Evolutionary conservation across 2,888 invertebrate species (phyloP), one percentile per base, ranked within the genome.

Genomic region (Tachina lurida): DNA sequence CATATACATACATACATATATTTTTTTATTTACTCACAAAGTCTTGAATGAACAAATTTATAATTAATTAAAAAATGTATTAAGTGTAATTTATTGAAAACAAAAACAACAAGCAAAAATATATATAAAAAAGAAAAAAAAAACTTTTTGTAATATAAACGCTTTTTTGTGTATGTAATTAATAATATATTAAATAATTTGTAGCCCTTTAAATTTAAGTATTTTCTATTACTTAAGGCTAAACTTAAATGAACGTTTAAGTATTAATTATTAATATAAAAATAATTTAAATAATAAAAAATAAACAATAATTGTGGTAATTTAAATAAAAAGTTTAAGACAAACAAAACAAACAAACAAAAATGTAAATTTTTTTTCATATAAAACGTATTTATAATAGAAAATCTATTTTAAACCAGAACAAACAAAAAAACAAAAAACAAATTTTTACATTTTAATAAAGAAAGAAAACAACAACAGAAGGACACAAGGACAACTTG

Each of bases 161-260:
- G 79, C 79, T 77, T 80, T 70, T 80, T 80, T 73, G 79, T 80
- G 74, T 80, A 80, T 80, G 80, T 58, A 80, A 65, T 80, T 62
- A 39, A 67, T 67, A 22, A 68, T 82, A 87, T 77, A 75, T 80
- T 73, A 60, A 74, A 31, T 60, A 81, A 67, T 65, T 68, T 74
- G 67, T 81, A 80, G 19, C 47, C 70, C 10, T 41, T 10, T 58
- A 80, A 65, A 56, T 47, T n/a, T 73, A 80, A 65, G 73, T 80
- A 80, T 80, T 73, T 79, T 79, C 73, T 70, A 62, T 45, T 63
- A 80, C 47, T 56, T 80, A 80, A 80, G 65, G 4, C 19, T 71
- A 71, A 71, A 63, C 17, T 54, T 71, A 71, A 68, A 54, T 70
- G 9, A 15, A 13, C n/a, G 70, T 68, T 56, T 78, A 70, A 62